Base-by-base conservation (phyloP, 2,888 invertebrate species). In the Noctua fimbriata region DNA sequence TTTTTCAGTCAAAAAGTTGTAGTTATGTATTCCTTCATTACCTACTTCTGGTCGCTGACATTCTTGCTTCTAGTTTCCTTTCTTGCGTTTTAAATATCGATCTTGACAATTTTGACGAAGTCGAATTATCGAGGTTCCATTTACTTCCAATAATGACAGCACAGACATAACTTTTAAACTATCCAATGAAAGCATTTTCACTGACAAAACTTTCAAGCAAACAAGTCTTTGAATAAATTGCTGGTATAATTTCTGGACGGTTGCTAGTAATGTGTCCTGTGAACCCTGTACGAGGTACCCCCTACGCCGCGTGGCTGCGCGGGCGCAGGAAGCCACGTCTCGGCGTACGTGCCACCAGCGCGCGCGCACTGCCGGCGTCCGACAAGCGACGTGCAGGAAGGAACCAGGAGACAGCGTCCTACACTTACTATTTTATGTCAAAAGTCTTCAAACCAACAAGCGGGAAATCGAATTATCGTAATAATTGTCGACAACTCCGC, bases 251-350 rank as follows among this genome's bases (percentile, higher is more conserved):
- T 16, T 74, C 12, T 44, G 63, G 2, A 65, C n/a, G n/a, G 18
- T 32, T 69, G 4, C 21, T 41, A 41, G 24, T 36, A 58, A 41
- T 24, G 9, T 77, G 71, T 86, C 84, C 74, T 47, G 52, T 67
- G 36, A 72, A 24, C 4, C 18, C 49, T 21, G 7, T 18, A 24
- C 9, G 4, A 16, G 63, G 76, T n/a, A 21, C 21, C 55, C 60
- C 83, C 72, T 72, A 63, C 10, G 7, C 18, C 1, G 49, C 4
- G 36, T 44, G 58, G 55, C 36, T 49, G 78, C 71, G 79, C 82
- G 47, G 60, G 74, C 77, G 74, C 86, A 91, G 90, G 90, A 90
- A 90, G 78, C 90, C 90, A 91, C 90, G 90, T 75, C 74, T 67
- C 4, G n/a, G 14, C 32, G 82, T 85, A 87, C 89, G 89, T 87